Base-by-base conservation (phyloP, 2,797 vertebrate species). In the Thunnus albacares region DNA sequence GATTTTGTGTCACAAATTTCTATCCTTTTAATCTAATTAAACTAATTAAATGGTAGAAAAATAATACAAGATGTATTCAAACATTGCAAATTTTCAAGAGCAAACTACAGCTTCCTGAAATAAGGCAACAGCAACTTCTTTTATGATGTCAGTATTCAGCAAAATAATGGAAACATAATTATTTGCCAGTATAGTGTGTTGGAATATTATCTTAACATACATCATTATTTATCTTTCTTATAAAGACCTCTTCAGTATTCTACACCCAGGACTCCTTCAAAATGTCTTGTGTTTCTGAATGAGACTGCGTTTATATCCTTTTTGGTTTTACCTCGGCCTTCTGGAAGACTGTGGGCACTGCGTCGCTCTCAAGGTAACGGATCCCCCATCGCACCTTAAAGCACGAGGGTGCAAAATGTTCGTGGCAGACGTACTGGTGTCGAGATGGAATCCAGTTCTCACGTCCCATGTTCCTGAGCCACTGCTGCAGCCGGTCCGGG, bases 381-480 rank as follows among this genome's bases (percentile, higher is more conserved):
- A 96, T 93, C 0, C 95, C 96, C 94, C 95, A 95, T 9, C 92
- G 87, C 51, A 94, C 89, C 67, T 93, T 95, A 81, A 96, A 97
- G 81, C 96, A 96, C 6, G 95, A 94, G 0, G 94, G 85, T 0
- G 90, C 86, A 52, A 96, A 96, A 61, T 96, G 96, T 28, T 96
- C 89, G 0, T 95, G 95, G 89, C 96, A 96, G 22, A 97, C 85
- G 20, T 96, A 95, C 77, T 96, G 95, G 77, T 96, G 95, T 30
- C 93, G 91, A n/a, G 95, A 95, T 0, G 96, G 96, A 20, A 89
- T 87, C 95, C 96, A 96, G 78, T 91, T 92, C 70, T 96, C 94
- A 0, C 88, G 83, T 0, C 94, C 92, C 94, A 96, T 95, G 87
- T 95, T 95, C 6, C 43, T 83, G 53, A 97, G 91, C 96, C 96